Percentiles rank a stretch among this genome's conserved stretches.
These are phyloP conservation scores for Hucho hucho DNA, from an alignment of 2,113 vertebrate genomes.

Conservation along the genomic window DNA sequence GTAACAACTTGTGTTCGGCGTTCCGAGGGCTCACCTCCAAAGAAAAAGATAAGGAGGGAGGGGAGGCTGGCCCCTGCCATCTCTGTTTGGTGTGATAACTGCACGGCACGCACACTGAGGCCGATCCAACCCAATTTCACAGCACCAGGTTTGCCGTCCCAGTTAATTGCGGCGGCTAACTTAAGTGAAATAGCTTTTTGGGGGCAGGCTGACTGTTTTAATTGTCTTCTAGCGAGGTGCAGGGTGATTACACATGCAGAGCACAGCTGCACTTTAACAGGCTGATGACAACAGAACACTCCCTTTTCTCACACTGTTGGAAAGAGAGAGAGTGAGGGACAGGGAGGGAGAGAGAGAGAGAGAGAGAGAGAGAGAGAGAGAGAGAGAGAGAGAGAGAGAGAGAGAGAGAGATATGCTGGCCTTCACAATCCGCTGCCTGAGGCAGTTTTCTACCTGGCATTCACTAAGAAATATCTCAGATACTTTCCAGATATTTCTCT, in stretches of 20 bases:
- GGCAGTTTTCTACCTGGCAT: not conserved
- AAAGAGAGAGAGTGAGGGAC: too few relatives aligned
- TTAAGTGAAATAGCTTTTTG: slow-evolving; percentile 47
- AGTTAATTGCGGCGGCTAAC: slow-evolving; percentile 46
- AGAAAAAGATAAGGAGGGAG: slow-evolving; percentile 18
- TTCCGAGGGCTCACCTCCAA: slow-evolving; percentile 31
- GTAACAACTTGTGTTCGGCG: slow-evolving; percentile 23
- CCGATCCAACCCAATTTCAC: slow-evolving; percentile 38
- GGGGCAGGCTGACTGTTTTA: slow-evolving; percentile 31
- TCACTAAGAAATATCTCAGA: too few relatives aligned
- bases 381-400: not conserved
- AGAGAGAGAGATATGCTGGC: slow-evolving; percentile 9
- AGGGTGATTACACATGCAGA: slow-evolving; percentile 35
- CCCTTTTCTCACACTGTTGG: slow-evolving; percentile 18
- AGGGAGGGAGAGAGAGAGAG: too few relatives aligned
- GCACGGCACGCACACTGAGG: slow-evolving; percentile 27
- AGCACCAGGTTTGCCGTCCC: slow-evolving; percentile 34
- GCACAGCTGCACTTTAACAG: slow-evolving; percentile 45
- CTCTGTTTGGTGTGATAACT: slow-evolving; percentile 37
- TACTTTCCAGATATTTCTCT: too few relatives aligned
- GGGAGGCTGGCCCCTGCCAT: slow-evolving; percentile 4
- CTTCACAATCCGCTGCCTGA: slow-evolving; percentile 2
- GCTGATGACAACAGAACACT: slow-evolving; percentile 4
- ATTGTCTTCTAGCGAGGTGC: slow-evolving; percentile 44
- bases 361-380: too few relatives aligned